phyloP scores from a whole-genome alignment of 2,888 invertebrate species.

The Chrysopilus asiliformis region DNA sequence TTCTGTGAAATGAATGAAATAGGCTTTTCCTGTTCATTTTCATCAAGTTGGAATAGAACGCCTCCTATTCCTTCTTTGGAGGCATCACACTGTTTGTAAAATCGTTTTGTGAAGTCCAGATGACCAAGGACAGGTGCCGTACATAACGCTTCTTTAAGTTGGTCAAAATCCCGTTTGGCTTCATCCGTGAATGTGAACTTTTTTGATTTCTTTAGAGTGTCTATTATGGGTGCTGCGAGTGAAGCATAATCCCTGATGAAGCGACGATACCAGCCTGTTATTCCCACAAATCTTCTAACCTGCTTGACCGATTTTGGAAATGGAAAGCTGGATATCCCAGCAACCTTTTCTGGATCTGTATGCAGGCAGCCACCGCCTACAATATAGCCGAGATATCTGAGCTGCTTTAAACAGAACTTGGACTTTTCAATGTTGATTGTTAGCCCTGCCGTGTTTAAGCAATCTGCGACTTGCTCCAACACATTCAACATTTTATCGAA shows the following conservation, averaged over 20 bases:
- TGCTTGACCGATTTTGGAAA: background rate
- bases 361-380: no score
- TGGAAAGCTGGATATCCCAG: slow-evolving; percentile 1
- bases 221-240: background rate
- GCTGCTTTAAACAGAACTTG: no score
- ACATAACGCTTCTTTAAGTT: background rate
- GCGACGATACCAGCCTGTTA: background rate
- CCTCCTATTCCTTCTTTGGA: slow-evolving; percentile 6
- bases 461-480: no score
- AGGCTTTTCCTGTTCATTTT: background rate
- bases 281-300: background rate
- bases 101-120: slow-evolving; percentile 1
- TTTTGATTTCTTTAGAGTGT: background rate
- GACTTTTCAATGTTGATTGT: no score
- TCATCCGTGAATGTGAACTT: background rate
- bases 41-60: background rate
- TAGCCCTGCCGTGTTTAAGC: no score
- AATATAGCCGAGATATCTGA: no score
- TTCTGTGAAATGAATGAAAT: slow-evolving; percentile 8
- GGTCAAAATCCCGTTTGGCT: background rate
- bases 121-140: background rate
- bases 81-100: background rate
- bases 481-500: no score
- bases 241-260: background rate
- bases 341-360: slow-evolving; percentile 4